Evolutionary conservation across 1,140 invertebrate genomes (phyloP).

Genomic region (Drosophila setifemur): DNA sequence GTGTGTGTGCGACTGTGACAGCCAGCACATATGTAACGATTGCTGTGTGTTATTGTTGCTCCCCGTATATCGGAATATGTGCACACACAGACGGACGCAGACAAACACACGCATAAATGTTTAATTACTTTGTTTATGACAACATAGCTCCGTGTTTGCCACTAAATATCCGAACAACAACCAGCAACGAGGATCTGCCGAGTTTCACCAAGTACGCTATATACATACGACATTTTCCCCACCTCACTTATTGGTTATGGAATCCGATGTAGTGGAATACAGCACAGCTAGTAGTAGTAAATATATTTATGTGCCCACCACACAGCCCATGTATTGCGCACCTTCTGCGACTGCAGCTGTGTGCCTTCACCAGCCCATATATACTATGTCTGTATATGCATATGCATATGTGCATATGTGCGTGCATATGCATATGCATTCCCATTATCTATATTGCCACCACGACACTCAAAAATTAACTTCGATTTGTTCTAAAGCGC

Average conservation of each 20-base stretch:
- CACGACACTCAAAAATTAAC: constrained; percentile 42
- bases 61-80: constrained; percentile 9
- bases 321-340: constrained; percentile 26
- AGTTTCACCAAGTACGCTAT: constrained; percentile 10
- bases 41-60: constrained; percentile 66
- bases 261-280: no score
- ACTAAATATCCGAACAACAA: background rate
- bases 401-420: constrained; percentile 13
- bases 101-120: constrained; percentile 25
- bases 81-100: background rate
- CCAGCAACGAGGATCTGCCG: background rate
- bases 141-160: constrained; percentile 2
- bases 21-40: constrained; percentile 61
- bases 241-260: constrained; percentile 28
- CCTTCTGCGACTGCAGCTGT: constrained; percentile 21
- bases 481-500: constrained; percentile 41
- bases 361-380: constrained; percentile 21
- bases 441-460: constrained; percentile 37
- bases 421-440: constrained; percentile 24
- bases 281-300: constrained; percentile 3
- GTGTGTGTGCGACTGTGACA: constrained; percentile 43
- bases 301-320: background rate
- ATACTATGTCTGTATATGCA: no score
- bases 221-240: constrained; percentile 1
- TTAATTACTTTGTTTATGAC: constrained; percentile 66